Base-by-base conservation (phyloP, 2,888 invertebrate genomes). In the Choreutis nemorana region DNA sequence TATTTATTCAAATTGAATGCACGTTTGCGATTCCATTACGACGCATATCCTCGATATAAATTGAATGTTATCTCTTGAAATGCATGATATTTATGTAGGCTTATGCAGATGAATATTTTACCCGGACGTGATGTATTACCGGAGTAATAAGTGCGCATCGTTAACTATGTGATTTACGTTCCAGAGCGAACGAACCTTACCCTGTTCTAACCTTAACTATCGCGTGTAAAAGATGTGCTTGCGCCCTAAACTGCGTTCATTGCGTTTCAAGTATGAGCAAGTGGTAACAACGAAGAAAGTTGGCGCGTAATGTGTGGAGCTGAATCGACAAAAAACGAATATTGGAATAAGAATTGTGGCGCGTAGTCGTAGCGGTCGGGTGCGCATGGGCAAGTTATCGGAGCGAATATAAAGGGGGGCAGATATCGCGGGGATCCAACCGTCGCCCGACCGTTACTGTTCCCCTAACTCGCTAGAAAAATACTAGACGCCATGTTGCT, bases 321-420 rank as follows among this genome's bases (percentile, higher is more conserved):
- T 42, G 48, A 49, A 48, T 55, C 40, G 32, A 50, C 54, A 61
- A 67, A 61, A 62, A 48, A 50, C 30, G 51, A 57, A 66, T 72
- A 72, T 68, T 57, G 59, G 59, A 71, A 64, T 60, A 68, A 72
- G 71, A 72, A 65, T 62, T 62, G 61, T 57, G 61, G 53, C 60
- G 61, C 58, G 54, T 52, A 64, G 62, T 65, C 65, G 77, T 63
- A 64, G 65, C 75, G 77, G 62, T 77, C 71, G 73, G 77, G 67
- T 78, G 77, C 77, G 72, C 77, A 67, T 66, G 68, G 65, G 73
- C 77, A 72, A 73, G 72, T 78, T 78, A 78, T 77, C 77, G 77
- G 77, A 78, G 77, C 78, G 77, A 75, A 75, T 72, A 77, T 72
- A 66, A 75, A 72, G 71, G 77, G 72, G 73, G 73, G 71, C 72